Evolutionary conservation across 2,888 invertebrate species (phyloP).

Genomic region (Eupithecia insigniata): DNA sequence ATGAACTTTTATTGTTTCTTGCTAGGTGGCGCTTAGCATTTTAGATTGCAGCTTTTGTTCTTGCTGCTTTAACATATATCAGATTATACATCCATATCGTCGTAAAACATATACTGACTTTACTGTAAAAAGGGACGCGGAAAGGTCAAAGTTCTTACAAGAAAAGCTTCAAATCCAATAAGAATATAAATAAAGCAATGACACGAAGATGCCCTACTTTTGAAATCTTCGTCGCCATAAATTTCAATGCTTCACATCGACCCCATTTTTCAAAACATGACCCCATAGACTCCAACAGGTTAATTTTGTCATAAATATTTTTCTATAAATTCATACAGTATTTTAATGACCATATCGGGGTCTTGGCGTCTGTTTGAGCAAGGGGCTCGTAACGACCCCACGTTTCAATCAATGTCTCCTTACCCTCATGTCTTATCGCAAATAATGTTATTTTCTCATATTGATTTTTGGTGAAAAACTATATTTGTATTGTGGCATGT

Average conservation of each 20-base stretch:
- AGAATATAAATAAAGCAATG: slow-evolving; percentile 24
- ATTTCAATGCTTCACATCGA: neutral
- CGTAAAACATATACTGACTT: neutral
- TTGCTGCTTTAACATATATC: neutral
- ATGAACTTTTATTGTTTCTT: slow-evolving; percentile 22
- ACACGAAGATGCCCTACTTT: slow-evolving; percentile 17
- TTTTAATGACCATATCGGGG: slow-evolving; percentile 20
- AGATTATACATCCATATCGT: neutral
- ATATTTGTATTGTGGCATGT: slow-evolving; percentile 7
- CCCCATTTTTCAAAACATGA: slow-evolving; percentile 2
- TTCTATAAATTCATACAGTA: slow-evolving; percentile 12
- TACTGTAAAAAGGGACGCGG: slow-evolving; percentile 5
- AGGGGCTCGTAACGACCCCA: slow-evolving; percentile 35
- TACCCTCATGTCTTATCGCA: slow-evolving; percentile 37
- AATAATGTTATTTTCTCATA: slow-evolving; percentile 34
- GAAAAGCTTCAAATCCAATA: slow-evolving; percentile 27
- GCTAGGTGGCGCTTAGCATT: neutral
- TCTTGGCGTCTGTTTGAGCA: slow-evolving; percentile 20
- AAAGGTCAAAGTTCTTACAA: slow-evolving; percentile 17
- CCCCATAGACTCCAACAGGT: slow-evolving; percentile 4
- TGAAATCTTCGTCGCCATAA: slow-evolving; percentile 20
- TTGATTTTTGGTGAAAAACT: slow-evolving; percentile 18
- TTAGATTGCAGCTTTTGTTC: neutral
- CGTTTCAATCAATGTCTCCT: slow-evolving; percentile 36
- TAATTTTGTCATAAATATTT: slow-evolving; percentile 8